Evolutionary conservation across 2,888 invertebrate species (phyloP), one percentile per base, ranked within the genome.

Genomic region (Alcis repandata): DNA sequence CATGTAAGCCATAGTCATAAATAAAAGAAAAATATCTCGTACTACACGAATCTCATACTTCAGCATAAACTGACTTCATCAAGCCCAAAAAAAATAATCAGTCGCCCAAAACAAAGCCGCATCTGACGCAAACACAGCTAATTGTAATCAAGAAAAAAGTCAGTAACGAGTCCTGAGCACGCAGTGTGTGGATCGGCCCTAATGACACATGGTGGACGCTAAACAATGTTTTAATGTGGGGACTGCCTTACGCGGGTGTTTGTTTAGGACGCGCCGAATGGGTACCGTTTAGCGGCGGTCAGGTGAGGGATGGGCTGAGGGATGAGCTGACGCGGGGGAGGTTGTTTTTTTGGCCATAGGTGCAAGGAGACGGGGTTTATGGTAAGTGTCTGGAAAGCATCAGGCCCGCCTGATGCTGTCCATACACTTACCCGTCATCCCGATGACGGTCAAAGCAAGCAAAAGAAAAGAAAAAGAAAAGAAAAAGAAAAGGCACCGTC

Each of bases 191-290:
- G 75, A 84, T 85, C 82, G 79, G 72, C 54, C 72, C 79, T 89
- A 91, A 91, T 89, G 91, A 89, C 88, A 84, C 87, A 85, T 85
- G 89, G 86, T 84, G 86, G 86, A 84, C 82, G 80, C 86, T 86
- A 87, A 90, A 92, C 92, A 91, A 91, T 88, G 90, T 88, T 90
- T 89, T 90, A 90, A 92, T 90, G 92, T 77, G 80, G 70, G 77
- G 86, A 86, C 89, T 84, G 89, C 88, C 87, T 90, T 89, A 88
- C 90, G 82, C 87, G 86, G 87, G 87, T 86, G 88, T 92, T 92
- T 92, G 91, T 90, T 92, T 91, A 92, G 92, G 92, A 89, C 90
- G 80, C 83, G 87, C 86, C 87, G 90, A 92, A 91, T 86, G 91
- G 86, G 84, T 82, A 82, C 85, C 91, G 90, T 91, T 92, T 92